Base-by-base conservation (phyloP, 2,797 vertebrate species). In the Dermochelys coriacea region DNA sequence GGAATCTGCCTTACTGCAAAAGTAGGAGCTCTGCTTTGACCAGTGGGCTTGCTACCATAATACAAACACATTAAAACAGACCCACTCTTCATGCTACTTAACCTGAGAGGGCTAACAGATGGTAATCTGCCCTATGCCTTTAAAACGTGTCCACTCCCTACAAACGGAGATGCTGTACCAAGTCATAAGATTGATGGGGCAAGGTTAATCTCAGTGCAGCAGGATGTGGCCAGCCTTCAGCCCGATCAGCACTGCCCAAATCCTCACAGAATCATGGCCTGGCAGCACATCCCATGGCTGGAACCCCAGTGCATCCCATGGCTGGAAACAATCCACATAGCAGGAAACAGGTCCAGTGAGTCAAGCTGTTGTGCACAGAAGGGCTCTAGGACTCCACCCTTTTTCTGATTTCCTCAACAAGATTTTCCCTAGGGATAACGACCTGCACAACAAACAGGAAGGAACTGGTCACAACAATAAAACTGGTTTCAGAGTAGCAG, bases 371-470 rank as follows among this genome's bases (percentile, higher is more conserved):
- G 79, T 11, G 12, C 51, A n/a, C 77, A 61, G 31, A 41, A 18
- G 14, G 8, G 4, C 27, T 47, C 52, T 96, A 95, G 49, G 90
- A 80, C 93, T 94, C 84, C 95, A 97, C 98, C 91, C 98, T 97
- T 55, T 96, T 99, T 97, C 98, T 98, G 97, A 99, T 98, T 98
- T 99, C 99, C 41, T 91, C 96, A 79, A 99, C 94, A 23, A 99
- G 98, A 82, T 98, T 97, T 64, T 97, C 98, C 96, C 99, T 98
- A 84, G 98, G 98, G 88, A 99, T 81, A 85, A 98, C 98, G 37
- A 99, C 98, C 99, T 99, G 94, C 84, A 97, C 97, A 90, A 84
- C 47, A 95, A 93, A 95, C 0, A 7, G n/a, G 27, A 21, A 90
- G 50, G 5, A 85, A 3, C 18, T 68, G 52, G 12, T 8, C 41